Evolutionary conservation across 2,888 invertebrate species (phyloP).

Genomic region (Andrena flavipes): DNA sequence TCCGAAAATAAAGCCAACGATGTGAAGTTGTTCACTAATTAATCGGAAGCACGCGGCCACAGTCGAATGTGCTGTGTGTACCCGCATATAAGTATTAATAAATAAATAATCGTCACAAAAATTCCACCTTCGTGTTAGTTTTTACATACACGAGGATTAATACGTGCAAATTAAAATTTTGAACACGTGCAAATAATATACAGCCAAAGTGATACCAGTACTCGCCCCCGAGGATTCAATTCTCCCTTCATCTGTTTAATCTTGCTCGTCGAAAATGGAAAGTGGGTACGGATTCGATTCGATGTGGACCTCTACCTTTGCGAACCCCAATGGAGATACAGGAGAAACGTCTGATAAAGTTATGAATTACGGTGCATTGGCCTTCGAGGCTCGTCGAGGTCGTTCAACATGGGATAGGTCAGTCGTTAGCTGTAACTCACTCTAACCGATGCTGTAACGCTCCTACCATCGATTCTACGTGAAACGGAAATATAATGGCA

Average conservation of each 20-base stretch:
- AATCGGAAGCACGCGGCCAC: too few relatives aligned
- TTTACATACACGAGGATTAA: too few relatives aligned
- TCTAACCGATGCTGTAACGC: constrained; percentile 38
- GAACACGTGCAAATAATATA: constrained; percentile 7
- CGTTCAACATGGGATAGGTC: constrained; percentile 56
- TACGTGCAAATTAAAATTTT: too few relatives aligned
- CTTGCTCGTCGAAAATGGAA: constrained; percentile 10
- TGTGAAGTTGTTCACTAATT: too few relatives aligned
- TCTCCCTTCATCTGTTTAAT: constrained; percentile 22
- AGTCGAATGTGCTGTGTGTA: too few relatives aligned
- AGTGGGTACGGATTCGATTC: constrained; percentile 2
- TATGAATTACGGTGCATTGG: constrained; percentile 59
- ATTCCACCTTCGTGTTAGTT: too few relatives aligned
- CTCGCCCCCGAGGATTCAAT: background rate
- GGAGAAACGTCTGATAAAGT: constrained; percentile 47
- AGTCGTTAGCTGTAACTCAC: constrained; percentile 56
- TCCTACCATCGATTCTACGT: constrained; percentile 34
- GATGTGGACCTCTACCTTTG: constrained; percentile 7
- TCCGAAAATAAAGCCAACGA: too few relatives aligned
- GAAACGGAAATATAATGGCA: constrained; percentile 41
- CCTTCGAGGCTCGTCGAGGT: constrained; percentile 57
- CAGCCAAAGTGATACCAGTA: background rate
- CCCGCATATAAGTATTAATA: too few relatives aligned
- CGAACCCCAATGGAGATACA: constrained; percentile 11
- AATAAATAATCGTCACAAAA: too few relatives aligned